Base-by-base conservation (phyloP, 2,797 vertebrate genomes). In the Falco columbarius region DNA sequence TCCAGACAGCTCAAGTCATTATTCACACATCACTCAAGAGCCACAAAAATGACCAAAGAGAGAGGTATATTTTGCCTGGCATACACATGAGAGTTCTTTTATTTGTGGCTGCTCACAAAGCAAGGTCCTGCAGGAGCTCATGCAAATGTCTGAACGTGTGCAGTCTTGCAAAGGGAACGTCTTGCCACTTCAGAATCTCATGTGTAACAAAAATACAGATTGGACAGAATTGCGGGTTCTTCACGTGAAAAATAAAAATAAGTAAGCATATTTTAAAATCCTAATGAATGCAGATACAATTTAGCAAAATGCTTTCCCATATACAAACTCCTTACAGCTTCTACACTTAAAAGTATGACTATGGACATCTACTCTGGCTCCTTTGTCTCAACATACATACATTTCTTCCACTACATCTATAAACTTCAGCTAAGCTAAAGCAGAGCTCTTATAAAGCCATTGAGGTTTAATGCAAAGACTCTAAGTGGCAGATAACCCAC, bases 131-230 rank as follows among this genome's bases (percentile, higher is more conserved):
- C 32, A 61, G 67, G 67, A 70, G 26, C 36, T 91, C 55, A 46
- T 23, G 32, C 34, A 58, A 82, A 46, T 1, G 0, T 27, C 58
- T 74, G 46, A 46, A 59, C 3, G 12, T 0, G 1, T 13, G 14
- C 29, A 58, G 36, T 42, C 34, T 80, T 38, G 61, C 34, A n/a
- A 63, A 55, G 27, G 23, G 67, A 73, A 49, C 12, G 19, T 20
- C 54, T 71, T 54, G 17, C 15, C 32, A 13, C 52, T 87, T 80
- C 23, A 67, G 83, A 86, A 86, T 40, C 22, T 52, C 2, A 0
- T 6, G 19, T 23, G 22, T 58, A 65, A 70, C 51, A 82, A 56
- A 94, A 92, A 84, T 12, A 63, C 1, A 30, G 47, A 36, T 12
- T 46, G 59, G 52, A 67, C 9, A 74, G 58, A 89, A 85, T 0